Evolutionary conservation across 2,888 invertebrate species (phyloP), one percentile per base, ranked within the genome.

Genomic region (Scaptomyza flava): DNA sequence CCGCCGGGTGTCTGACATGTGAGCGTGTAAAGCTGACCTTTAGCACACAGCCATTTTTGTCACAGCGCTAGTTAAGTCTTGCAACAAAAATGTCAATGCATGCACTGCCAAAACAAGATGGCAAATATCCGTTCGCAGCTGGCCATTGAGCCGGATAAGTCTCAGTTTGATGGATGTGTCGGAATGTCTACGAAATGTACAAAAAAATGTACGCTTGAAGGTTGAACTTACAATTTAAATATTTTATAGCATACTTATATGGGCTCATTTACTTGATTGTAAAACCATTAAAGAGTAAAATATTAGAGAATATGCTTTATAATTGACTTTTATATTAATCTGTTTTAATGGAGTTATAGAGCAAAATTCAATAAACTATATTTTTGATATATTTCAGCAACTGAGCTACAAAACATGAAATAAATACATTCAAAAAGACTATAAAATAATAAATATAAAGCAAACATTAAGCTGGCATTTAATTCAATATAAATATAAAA

Each of bases 201-300:
- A 36, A 6, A 6, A 36, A 6, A 36, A 3, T n/a, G n/a, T n/a
- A 36, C 34, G 12, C 23, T 65, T 23, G 41, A 33, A 11, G 45
- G 27, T n/a, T 9, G 7, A 8, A 1, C 3, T 27, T 0, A 0
- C 34, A 23, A 12, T 54, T 17, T 17, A 17, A 3, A 14, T 34
- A 34, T 41, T 46, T 17, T 23, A 2, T 36, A 57, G 70, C 70
- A 31, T 43, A 51, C 45, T 42, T 67, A 48, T 51, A 6, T 41
- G 59, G 2, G 53, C 36, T 6, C 6, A 27, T 27, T 23, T 4
- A 23, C 23, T 14, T 36, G 14, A 14, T 7, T 14, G 30, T 17
- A 17, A 17, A 17, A 1, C 1, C 1, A 17, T 17, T 1, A 17
- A 17, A 17, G 17, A 17, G 17, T 17, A 1, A 17, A 17, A 23